Percentiles rank a stretch among this genome's conserved stretches.
These are phyloP conservation scores for Sinosuthora webbiana DNA, from an alignment of 2,113 vertebrate species.

Conservation along the genomic window DNA sequence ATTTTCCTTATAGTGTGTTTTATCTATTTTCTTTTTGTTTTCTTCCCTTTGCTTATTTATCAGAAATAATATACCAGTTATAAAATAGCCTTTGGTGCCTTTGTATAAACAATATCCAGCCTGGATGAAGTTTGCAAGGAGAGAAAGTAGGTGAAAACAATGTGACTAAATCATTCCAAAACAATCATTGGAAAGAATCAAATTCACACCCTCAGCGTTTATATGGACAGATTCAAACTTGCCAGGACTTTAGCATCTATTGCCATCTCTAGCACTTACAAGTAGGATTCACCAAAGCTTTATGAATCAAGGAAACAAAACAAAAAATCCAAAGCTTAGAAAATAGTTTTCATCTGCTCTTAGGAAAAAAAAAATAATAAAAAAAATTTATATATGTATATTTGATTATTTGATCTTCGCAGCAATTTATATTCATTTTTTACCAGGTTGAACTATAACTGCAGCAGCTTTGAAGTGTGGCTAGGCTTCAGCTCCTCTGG, in stretches of 20 bases:
- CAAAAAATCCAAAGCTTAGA: background rate
- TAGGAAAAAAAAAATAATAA: background rate
- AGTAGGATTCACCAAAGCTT: constrained; percentile 8
- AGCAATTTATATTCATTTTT: background rate
- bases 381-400: too few relatives aligned
- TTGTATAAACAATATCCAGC: background rate
- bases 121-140: background rate
- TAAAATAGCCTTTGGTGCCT: background rate
- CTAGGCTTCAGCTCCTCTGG: background rate
- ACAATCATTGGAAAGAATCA: constrained; percentile 6
- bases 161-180: constrained; percentile 43
- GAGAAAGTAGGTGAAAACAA: constrained; percentile 44
- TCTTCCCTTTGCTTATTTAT: background rate
- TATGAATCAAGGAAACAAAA: constrained; percentile 36
- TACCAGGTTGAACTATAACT: background rate
- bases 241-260: constrained; percentile 30
- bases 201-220: constrained; percentile 37
- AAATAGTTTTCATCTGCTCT: background rate
- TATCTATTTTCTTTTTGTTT: background rate
- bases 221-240: constrained; percentile 48
- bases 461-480: background rate
- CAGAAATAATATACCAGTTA: background rate
- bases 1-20: background rate
- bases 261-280: background rate
- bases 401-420: background rate